Percentiles rank a stretch among this genome's conserved stretches.
These are phyloP conservation scores for Drosophila simulans DNA, from an alignment of 1,140 invertebrate genomes.

Conservation along the genomic window DNA sequence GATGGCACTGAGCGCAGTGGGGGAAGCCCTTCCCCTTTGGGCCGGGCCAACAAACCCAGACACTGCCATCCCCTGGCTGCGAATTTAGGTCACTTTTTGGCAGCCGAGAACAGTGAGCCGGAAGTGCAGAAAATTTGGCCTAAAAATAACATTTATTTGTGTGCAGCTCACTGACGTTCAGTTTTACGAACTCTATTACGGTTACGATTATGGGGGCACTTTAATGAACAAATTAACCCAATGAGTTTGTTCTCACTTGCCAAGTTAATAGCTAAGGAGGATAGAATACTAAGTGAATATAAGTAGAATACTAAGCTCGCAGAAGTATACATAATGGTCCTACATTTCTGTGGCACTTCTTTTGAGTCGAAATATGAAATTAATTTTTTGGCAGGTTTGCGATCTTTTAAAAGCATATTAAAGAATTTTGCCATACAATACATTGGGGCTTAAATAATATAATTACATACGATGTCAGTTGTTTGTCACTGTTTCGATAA, in stretches of 20 bases:
- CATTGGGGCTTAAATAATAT: too few relatives aligned
- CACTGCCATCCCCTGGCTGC: conserved; percentile 33
- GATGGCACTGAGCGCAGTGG: conserved; percentile 42
- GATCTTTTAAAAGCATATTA: too few relatives aligned
- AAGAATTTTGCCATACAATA: too few relatives aligned
- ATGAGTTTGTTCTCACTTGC: conserved; percentile 15
- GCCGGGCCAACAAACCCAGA: conserved; percentile 44
- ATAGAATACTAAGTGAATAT: conserved; percentile 1
- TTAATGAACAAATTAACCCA: conserved; percentile 47
- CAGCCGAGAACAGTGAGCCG: conserved; percentile 49
- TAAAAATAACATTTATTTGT: conserved; percentile 46
- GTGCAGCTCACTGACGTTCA: conserved; percentile 31
- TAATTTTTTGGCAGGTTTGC: too few relatives aligned
- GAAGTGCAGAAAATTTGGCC: conserved; percentile 48
- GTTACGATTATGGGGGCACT: conserved; percentile 35
- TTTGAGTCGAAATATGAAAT: too few relatives aligned
- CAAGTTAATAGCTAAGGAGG: conserved; percentile 34
- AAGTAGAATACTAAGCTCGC: too few relatives aligned
- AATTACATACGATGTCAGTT: too few relatives aligned
- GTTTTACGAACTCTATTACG: conserved; percentile 42
- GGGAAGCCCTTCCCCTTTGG: conserved; percentile 11
- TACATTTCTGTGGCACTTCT: too few relatives aligned
- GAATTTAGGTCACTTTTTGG: conserved; percentile 80
- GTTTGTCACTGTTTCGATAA: too few relatives aligned
- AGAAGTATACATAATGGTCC: background rate